Evolutionary conservation across 2,113 vertebrate species (phyloP).

Genomic region (Martes martes): DNA sequence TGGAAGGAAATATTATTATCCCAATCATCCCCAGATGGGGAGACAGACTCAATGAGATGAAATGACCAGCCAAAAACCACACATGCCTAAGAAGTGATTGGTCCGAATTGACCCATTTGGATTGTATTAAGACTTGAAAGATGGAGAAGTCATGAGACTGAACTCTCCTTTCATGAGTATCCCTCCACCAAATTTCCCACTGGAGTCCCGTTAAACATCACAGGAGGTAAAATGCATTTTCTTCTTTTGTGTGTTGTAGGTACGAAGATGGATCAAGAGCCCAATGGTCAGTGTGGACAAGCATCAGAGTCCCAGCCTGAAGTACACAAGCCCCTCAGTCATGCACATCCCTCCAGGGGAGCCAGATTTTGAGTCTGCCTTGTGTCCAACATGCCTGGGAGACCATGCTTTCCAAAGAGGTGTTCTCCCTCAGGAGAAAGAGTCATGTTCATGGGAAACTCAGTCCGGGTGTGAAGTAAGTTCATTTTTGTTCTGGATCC

Average conservation of each 20-base stretch:
- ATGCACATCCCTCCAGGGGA: constrained; percentile 84
- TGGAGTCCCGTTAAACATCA: background rate
- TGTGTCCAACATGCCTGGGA: constrained; percentile 86
- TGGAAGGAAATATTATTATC: background rate
- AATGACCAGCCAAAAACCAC: background rate
- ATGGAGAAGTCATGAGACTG: background rate
- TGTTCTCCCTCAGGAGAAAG: constrained; percentile 82
- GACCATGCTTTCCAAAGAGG: constrained; percentile 84
- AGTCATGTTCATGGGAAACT: constrained; percentile 85
- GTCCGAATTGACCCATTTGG: background rate
- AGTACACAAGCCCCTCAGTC: constrained; percentile 85
- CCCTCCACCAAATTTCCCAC: background rate
- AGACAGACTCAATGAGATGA: background rate
- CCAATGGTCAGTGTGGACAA: constrained; percentile 92
- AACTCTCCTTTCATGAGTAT: background rate
- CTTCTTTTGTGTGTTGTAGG: constrained; percentile 79
- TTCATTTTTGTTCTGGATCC: background rate
- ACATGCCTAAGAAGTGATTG: background rate
- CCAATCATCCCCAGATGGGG: background rate
- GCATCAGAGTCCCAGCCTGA: constrained; percentile 85
- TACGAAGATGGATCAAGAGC: constrained; percentile 95
- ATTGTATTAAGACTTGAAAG: background rate
- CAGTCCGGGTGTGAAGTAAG: constrained; percentile 90
- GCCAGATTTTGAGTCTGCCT: constrained; percentile 85
- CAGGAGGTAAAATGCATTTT: background rate